Conservation (phyloP, 2,113 vertebrate genomes). For the Cyprinodon brontotheroides region DNA sequence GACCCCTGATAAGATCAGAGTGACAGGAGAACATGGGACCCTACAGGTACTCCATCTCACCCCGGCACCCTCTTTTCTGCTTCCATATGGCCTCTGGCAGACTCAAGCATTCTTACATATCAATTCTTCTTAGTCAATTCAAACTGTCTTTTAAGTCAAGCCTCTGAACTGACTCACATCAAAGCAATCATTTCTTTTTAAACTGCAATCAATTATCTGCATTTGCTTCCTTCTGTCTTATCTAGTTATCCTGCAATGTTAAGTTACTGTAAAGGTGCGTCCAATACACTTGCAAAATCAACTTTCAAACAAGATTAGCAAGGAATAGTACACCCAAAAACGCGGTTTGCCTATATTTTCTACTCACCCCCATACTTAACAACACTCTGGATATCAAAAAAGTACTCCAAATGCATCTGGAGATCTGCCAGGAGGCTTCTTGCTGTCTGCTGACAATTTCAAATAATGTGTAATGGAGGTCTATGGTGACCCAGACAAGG, state of each 20-base stretch:
- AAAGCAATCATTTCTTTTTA: neutral
- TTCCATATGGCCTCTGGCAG: constrained; percentile 71
- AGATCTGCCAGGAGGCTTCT: no score
- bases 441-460: no score
- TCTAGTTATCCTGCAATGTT: neutral
- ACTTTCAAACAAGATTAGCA: neutral
- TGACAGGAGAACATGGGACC: constrained; percentile 65
- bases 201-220: neutral
- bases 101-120: constrained; percentile 33
- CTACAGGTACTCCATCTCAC: constrained; percentile 61
- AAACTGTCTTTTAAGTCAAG: neutral
- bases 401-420: no score
- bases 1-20: constrained; percentile 80
- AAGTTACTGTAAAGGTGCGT: neutral
- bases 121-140: constrained; percentile 19
- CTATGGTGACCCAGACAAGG: no score
- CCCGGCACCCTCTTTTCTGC: constrained; percentile 45
- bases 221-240: neutral
- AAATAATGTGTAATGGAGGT: no score
- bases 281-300: neutral
- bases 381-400: no score
- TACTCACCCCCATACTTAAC: no score
- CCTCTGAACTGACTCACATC: neutral
- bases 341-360: no score
- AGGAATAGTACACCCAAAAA: no score